A percentile compares a stretch with the other conserved stretches of the same genome.
Conservation (phyloP, 2,113 vertebrate species). For the Rhinoptilus africanus region DNA sequence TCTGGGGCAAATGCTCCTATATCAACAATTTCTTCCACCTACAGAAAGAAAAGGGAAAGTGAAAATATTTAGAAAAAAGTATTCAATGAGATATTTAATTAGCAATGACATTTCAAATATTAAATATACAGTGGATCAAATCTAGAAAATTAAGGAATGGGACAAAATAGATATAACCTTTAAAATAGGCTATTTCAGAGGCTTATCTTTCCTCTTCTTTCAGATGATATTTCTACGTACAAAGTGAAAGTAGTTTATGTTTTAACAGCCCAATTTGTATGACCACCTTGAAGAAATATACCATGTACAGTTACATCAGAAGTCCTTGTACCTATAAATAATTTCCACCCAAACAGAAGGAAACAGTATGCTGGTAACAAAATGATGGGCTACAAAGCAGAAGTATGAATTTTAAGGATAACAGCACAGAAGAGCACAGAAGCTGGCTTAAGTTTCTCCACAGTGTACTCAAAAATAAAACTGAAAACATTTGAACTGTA, state of each 20-base stretch:
- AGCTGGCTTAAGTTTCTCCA: not conserved
- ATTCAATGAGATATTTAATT: not conserved
- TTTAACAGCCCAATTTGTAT: not conserved
- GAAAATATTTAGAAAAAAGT: not conserved
- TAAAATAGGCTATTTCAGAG: not conserved
- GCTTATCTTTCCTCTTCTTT: not conserved
- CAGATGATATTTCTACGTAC: not conserved
- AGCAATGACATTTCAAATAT: not conserved
- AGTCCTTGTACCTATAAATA: not conserved
- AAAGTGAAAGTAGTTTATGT: not conserved
- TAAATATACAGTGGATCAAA: not conserved
- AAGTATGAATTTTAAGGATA: not conserved
- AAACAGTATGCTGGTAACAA: not conserved
- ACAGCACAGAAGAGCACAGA: not conserved
- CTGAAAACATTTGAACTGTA: not conserved
- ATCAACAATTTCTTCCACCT: conserved; percentile 98
- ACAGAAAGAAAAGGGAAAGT: not conserved
- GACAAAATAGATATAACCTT: not conserved
- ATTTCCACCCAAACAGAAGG: not conserved
- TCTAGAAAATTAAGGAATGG: not conserved
- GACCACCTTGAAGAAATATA: not conserved
- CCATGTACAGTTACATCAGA: not conserved
- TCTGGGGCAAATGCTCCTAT: conserved; percentile 89
- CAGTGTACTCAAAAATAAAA: not conserved
- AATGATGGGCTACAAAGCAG: not conserved